phyloP scores from a whole-genome alignment of 2,888 invertebrate genomes.

The Teleiodes luculella region DNA sequence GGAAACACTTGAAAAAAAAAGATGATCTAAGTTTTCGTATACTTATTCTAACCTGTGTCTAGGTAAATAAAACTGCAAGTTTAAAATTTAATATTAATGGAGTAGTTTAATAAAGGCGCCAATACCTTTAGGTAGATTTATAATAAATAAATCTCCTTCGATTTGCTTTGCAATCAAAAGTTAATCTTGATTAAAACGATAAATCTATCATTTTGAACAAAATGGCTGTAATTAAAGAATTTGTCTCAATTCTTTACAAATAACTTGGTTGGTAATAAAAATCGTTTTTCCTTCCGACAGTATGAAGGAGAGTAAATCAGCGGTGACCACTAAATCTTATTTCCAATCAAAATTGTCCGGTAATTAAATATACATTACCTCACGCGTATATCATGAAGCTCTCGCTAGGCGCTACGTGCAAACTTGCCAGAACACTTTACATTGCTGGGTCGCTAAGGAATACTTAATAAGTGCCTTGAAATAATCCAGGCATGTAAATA shows the following conservation, averaged over 20 bases:
- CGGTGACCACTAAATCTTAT: conserved; percentile 23
- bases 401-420: no score
- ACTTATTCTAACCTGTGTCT: no score
- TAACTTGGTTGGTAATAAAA: background rate
- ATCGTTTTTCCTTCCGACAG: conserved; percentile 16
- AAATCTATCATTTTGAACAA: background rate
- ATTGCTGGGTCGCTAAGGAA: no score
- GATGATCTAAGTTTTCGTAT: no score
- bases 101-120: no score
- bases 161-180: background rate
- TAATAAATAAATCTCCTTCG: background rate
- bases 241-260: background rate
- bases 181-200: background rate
- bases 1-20: no score
- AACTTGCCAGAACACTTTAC: no score
- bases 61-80: no score
- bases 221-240: background rate
- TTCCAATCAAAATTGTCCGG: conserved; percentile 29
- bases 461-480: no score
- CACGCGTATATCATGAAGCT: conserved; percentile 23
- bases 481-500: no score
- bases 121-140: no score
- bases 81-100: no score
- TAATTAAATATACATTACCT: conserved; percentile 33
- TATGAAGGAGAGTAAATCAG: conserved; percentile 27